phyloP scores from a whole-genome alignment of 1,140 invertebrate species.

The Rhagoletis pomonella region DNA sequence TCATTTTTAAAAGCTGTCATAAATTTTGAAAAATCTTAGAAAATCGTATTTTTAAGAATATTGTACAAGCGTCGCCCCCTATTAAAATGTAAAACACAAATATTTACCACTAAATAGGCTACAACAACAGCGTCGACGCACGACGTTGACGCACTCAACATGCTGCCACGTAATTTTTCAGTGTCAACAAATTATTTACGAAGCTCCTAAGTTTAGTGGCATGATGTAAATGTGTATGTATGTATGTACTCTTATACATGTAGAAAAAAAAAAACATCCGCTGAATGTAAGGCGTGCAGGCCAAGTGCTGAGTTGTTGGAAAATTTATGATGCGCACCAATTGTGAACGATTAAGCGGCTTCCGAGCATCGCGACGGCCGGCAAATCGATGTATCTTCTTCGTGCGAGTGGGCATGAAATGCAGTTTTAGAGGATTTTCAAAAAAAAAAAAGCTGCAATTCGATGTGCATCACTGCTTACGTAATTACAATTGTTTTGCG shows the following conservation, averaged over 20 bases:
- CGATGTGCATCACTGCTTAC: no score
- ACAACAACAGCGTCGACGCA: background rate
- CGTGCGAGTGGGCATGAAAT: no score
- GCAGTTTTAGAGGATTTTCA: no score
- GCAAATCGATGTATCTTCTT: slow-evolving; percentile 2
- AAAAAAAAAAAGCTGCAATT: no score
- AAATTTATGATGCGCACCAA: background rate
- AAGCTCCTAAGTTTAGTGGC: background rate
- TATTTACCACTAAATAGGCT: background rate
- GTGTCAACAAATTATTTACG: slow-evolving; percentile 37
- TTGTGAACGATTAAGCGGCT: background rate
- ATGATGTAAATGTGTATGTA: background rate
- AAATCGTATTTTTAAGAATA: background rate
- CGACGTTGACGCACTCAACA: background rate
- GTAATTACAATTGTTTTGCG: no score
- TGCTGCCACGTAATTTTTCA: slow-evolving; percentile 24
- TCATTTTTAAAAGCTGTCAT: slow-evolving; percentile 17
- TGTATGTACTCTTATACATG: no score
- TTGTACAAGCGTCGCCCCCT: background rate
- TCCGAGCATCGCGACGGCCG: background rate
- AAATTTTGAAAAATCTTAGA: background rate
- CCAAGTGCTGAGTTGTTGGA: background rate
- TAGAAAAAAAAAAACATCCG: background rate
- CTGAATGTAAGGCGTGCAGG: background rate
- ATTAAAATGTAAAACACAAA: background rate